Evolutionary conservation across 2,113 vertebrate genomes (phyloP).

Genomic region (Recurvirostra avosetta): DNA sequence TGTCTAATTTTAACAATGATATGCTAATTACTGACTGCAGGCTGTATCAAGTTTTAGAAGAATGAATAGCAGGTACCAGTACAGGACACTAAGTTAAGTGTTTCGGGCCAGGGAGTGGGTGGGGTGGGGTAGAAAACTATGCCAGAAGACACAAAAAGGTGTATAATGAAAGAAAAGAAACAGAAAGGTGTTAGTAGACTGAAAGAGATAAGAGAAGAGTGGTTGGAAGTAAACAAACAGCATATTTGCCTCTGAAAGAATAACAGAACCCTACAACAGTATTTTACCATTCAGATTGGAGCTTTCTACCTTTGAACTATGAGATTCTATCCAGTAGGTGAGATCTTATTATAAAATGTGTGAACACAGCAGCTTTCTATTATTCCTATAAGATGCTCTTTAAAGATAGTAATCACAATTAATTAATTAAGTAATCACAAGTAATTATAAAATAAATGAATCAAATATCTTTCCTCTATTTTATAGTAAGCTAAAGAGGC

Average conservation of each 20-base stretch:
- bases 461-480: background rate
- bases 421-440: background rate
- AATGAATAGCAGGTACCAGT: background rate
- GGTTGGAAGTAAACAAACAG: background rate
- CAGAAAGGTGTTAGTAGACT: background rate
- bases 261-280: background rate
- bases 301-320: background rate
- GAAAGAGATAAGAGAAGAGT: background rate
- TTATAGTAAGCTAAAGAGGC: background rate
- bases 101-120: background rate
- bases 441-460: background rate
- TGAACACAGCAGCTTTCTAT: background rate
- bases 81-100: background rate
- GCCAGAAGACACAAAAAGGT: background rate
- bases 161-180: background rate
- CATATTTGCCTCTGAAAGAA: background rate
- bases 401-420: background rate
- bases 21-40: background rate
- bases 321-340: background rate
- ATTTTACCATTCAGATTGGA: background rate
- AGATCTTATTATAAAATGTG: background rate
- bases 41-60: background rate
- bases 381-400: background rate
- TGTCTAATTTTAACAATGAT: background rate
- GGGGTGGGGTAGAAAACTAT: background rate